Evolutionary conservation across 1,140 invertebrate genomes (phyloP).

Genomic region (Goniozus legneri): DNA sequence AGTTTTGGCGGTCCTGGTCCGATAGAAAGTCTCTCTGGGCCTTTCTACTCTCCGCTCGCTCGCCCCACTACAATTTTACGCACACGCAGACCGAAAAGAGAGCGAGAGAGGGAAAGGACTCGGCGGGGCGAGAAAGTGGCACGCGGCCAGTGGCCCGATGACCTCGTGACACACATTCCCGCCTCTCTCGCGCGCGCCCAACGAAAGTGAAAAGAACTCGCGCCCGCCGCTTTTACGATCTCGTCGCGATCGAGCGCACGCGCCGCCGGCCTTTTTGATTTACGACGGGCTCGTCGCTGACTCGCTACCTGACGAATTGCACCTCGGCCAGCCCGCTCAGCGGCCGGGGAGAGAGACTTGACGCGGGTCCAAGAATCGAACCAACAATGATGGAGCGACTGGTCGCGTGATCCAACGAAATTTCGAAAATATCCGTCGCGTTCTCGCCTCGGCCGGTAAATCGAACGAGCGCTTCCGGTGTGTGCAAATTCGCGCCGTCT

Average conservation of each 20-base stretch:
- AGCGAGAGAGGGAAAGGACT: constrained; percentile 46
- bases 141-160: constrained; percentile 50
- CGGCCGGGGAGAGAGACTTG: neutral
- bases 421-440: no score
- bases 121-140: constrained; percentile 50
- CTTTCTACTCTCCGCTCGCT: neutral
- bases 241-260: no score
- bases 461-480: no score
- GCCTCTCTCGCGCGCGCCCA: constrained; percentile 38
- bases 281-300: constrained; percentile 6
- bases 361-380: no score
- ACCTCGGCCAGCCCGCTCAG: constrained; percentile 4
- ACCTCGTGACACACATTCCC: constrained; percentile 50
- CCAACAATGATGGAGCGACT: no score
- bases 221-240: no score
- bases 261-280: constrained; percentile 22
- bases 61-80: constrained; percentile 1
- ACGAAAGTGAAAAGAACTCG: constrained; percentile 55
- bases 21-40: neutral
- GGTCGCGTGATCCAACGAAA: no score
- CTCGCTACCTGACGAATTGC: constrained; percentile 3
- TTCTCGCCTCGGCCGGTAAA: no score
- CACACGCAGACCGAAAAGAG: constrained; percentile 9
- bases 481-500: no score
- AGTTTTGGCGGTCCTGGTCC: neutral